A percentile compares a stretch with the other conserved stretches of the same genome.
Evolutionary conservation across 2,797 vertebrate genomes (phyloP).

Genomic region (Crossoptilon crossoptilon): DNA sequence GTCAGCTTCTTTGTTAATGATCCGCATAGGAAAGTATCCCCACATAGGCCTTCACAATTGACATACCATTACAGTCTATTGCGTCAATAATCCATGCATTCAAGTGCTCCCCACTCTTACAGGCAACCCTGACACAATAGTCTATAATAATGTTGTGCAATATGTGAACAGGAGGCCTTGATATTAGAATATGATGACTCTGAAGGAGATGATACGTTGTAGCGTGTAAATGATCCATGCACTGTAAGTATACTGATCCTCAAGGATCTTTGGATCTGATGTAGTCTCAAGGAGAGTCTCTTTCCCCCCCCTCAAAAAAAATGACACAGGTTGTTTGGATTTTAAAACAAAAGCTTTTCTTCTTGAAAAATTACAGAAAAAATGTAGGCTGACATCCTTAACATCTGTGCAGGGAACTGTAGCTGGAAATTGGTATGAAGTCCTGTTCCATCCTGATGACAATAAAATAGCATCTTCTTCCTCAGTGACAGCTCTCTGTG

Average conservation of each 20-base stretch:
- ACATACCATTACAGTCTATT: constrained; percentile 70
- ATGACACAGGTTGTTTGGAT: neutral
- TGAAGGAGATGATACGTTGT: neutral
- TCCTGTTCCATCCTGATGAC: constrained; percentile 17
- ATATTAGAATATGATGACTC: constrained; percentile 43
- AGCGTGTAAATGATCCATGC: constrained; percentile 39
- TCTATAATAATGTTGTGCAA: constrained; percentile 56
- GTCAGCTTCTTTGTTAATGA: constrained; percentile 75
- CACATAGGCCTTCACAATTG: constrained; percentile 72
- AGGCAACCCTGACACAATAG: constrained; percentile 60
- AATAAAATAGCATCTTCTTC: constrained; percentile 45
- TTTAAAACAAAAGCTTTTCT: constrained; percentile 27
- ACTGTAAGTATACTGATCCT: constrained; percentile 35
- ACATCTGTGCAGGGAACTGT: constrained; percentile 4
- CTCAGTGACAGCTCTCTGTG: constrained; percentile 2
- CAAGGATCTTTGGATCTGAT: constrained; percentile 36
- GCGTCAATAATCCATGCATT: constrained; percentile 70
- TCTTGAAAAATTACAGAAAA: constrained; percentile 40
- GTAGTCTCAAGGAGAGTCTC: constrained; percentile 3
- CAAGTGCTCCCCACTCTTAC: constrained; percentile 64
- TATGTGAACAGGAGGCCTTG: constrained; percentile 42
- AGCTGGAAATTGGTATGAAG: constrained; percentile 34
- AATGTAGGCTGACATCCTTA: constrained; percentile 24
- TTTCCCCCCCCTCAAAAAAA: neutral
- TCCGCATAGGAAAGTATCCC: constrained; percentile 68